Evolutionary conservation across 2,797 vertebrate genomes (phyloP).

Genomic region (Tokudaia tokunoshimensis): DNA sequence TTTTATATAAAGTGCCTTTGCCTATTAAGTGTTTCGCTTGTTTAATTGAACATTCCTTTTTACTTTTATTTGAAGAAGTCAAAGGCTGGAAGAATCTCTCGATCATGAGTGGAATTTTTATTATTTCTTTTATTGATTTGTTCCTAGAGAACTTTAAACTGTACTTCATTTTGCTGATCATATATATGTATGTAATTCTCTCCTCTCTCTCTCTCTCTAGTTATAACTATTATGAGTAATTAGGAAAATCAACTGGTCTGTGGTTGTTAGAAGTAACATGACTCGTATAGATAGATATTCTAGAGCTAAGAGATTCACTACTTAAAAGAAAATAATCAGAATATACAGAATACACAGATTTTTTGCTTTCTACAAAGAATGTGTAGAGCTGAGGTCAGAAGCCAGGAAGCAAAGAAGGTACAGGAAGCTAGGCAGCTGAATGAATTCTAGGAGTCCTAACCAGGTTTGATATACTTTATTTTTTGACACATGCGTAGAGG

Average conservation of each 20-base stretch:
- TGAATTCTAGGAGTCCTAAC: background rate
- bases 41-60: background rate
- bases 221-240: background rate
- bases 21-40: background rate
- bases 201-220: background rate
- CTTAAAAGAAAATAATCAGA: conserved; percentile 50
- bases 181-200: background rate
- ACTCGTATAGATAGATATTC: background rate
- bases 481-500: background rate
- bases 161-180: background rate
- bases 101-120: conserved; percentile 34
- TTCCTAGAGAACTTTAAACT: conserved; percentile 26
- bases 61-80: background rate
- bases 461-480: background rate
- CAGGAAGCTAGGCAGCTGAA: background rate
- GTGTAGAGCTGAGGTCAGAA: background rate
- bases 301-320: background rate
- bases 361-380: background rate
- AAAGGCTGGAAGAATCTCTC: conserved; percentile 7
- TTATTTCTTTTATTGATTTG: background rate
- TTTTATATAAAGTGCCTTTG: conserved; percentile 42
- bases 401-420: background rate
- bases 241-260: conserved; percentile 44
- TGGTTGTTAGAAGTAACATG: conserved; percentile 35
- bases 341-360: background rate